Evolutionary conservation across 2,113 vertebrate genomes (phyloP).

Genomic region (Blennius ocellaris): DNA sequence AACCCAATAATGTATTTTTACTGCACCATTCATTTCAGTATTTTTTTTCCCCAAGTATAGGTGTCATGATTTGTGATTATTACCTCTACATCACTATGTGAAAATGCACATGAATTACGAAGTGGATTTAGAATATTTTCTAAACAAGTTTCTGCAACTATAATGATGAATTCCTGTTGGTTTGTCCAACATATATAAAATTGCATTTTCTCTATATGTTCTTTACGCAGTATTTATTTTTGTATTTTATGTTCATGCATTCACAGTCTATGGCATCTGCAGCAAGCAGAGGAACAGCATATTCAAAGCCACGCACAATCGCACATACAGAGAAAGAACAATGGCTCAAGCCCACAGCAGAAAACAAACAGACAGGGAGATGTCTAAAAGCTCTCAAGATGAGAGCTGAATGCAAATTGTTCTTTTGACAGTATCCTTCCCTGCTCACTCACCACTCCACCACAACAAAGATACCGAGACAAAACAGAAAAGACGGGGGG

Average conservation of each 20-base stretch:
- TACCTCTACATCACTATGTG: too few species aligned
- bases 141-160: too few species aligned
- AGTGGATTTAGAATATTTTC: too few species aligned
- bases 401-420: slow-evolving; percentile 82
- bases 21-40: too few species aligned
- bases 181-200: too few species aligned
- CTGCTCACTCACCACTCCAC: slow-evolving; percentile 68
- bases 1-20: too few species aligned
- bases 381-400: slow-evolving; percentile 80
- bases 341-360: slow-evolving; percentile 64
- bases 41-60: too few species aligned
- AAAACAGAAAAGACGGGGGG: slow-evolving; percentile 50
- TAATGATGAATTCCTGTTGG: too few species aligned
- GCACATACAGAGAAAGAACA: slow-evolving; percentile 60
- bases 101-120: too few species aligned
- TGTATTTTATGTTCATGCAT: slow-evolving; percentile 3
- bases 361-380: slow-evolving; percentile 76
- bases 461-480: slow-evolving; percentile 70
- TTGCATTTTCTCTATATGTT: too few species aligned
- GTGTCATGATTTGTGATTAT: too few species aligned
- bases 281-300: slow-evolving; percentile 27
- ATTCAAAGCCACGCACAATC: slow-evolving; percentile 30
- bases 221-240: too few species aligned
- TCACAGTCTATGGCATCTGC: slow-evolving; percentile 36
- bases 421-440: slow-evolving; percentile 78